A percentile compares a stretch with the other conserved stretches of the same genome.
Evolutionary conservation across 2,888 invertebrate genomes (phyloP).

Genomic region (Sipunculus nudus): DNA sequence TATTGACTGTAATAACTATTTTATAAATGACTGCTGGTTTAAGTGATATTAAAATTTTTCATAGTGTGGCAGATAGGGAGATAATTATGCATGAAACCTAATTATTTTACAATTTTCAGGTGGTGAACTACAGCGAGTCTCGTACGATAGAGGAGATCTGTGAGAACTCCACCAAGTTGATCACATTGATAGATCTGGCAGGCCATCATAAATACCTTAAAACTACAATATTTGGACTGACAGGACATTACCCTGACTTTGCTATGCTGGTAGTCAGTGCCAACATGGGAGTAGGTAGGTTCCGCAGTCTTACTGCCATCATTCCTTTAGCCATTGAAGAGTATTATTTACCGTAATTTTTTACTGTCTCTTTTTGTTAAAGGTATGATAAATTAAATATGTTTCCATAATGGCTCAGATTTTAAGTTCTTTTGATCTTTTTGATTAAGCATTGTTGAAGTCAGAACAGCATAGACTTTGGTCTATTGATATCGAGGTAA

Average conservation of each 20-base stretch:
- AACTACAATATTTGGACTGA: slow-evolving; percentile 93
- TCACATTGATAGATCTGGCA: slow-evolving; percentile 89
- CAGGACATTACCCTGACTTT: slow-evolving; percentile 92
- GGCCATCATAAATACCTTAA: slow-evolving; percentile 95
- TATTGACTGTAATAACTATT: no score
- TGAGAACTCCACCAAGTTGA: slow-evolving; percentile 88
- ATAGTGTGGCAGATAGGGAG: no score
- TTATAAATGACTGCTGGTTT: no score
- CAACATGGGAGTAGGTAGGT: slow-evolving; percentile 75
- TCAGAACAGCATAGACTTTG: neutral
- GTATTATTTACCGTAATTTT: no score
- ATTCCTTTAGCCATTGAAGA: no score
- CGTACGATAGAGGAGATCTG: slow-evolving; percentile 94
- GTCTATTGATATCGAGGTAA: neutral
- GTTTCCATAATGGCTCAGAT: neutral
- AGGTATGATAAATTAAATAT: no score
- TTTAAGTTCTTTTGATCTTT: neutral
- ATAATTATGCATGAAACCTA: no score
- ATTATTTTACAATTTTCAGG: slow-evolving; percentile 68
- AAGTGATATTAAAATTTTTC: no score
- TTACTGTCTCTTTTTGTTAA: neutral
- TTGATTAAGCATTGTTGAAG: neutral
- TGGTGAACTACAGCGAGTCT: slow-evolving; percentile 85
- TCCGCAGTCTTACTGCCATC: no score
- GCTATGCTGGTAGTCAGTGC: slow-evolving; percentile 86